Base-by-base conservation (phyloP, 2,113 vertebrate species). In the Gobiocypris rarus region DNA sequence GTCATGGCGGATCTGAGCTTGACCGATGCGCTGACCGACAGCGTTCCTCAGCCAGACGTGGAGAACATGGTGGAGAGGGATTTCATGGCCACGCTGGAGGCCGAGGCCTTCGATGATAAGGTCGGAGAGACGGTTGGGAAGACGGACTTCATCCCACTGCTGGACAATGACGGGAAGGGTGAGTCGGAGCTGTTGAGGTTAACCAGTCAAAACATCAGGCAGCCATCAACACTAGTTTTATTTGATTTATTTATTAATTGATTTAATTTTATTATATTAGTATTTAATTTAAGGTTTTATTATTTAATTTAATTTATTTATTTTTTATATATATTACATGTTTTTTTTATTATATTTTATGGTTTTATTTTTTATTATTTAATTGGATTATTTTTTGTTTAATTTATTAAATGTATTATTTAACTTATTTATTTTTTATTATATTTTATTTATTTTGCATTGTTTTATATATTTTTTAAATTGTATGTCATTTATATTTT, bases 121-220 rank as follows among this genome's bases (percentile, higher is more conserved):
- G 94, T 99, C 0, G 97, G 97, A 8, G 98, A 99, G 91, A 98
- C 93, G 0, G 97, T 98, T 14, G 96, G 94, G 11, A 99, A 98
- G 90, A 96, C 94, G 0, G 95, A 97, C 88, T 99, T 96, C 1
- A 92, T 96, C 88, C 97, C 97, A 0, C 95, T 99, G 24, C 91
- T 97, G 90, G 97, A 99, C 8, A 94, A 94, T 0, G 95, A 94
- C 0, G 93, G 90, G 0, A 86, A 88, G 91, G 93, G 94, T 94
- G 76, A 88, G 86, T 81, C 77, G 26, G n/a, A 61, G 15, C 38
- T 74, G 24, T 50, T 48, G 11, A 73, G 5, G 70, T n/a, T 43
- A n/a, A 38, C 7, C 75, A 43, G n/a, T 5, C 6, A 43, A 59
- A 24, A 61, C 54, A 59, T 17, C 26, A 75, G 74, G 9, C 48